Evolutionary conservation across 2,113 vertebrate genomes (phyloP).

Genomic region (Scomber japonicus): DNA sequence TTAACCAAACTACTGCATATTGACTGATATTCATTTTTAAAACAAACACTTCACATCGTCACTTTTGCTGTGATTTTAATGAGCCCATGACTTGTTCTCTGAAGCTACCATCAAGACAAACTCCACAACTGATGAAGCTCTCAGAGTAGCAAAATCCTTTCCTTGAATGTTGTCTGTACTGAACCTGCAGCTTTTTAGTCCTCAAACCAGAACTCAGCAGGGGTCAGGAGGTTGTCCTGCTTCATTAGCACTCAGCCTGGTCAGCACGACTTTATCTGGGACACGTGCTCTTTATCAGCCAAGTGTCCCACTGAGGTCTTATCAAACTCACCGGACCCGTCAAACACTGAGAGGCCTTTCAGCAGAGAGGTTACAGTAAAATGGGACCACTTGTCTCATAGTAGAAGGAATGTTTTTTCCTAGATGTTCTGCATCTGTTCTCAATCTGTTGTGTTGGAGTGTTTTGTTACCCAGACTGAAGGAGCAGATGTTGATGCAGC

Average conservation of each 20-base stretch:
- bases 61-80: no score
- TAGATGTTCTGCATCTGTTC: no score
- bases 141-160: not conserved
- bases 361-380: not conserved
- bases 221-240: not conserved
- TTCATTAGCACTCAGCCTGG: not conserved
- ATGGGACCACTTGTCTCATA: no score
- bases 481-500: conserved; percentile 78
- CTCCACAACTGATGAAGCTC: no score
- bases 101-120: no score
- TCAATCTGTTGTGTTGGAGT: not conserved
- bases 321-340: not conserved
- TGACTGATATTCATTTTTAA: no score
- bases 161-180: not conserved
- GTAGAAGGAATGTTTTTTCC: no score
- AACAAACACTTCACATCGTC: no score
- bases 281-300: not conserved
- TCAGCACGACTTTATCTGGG: not conserved
- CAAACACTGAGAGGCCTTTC: not conserved
- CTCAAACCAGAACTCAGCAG: not conserved
- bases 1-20: no score
- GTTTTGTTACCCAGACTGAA: conserved; percentile 79
- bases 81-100: no score
- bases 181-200: not conserved
- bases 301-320: not conserved